Percentiles rank a stretch among this genome's conserved stretches.
These are phyloP conservation scores for Ptyas mucosa DNA, from an alignment of 2,113 vertebrate species.

Conservation along the genomic window DNA sequence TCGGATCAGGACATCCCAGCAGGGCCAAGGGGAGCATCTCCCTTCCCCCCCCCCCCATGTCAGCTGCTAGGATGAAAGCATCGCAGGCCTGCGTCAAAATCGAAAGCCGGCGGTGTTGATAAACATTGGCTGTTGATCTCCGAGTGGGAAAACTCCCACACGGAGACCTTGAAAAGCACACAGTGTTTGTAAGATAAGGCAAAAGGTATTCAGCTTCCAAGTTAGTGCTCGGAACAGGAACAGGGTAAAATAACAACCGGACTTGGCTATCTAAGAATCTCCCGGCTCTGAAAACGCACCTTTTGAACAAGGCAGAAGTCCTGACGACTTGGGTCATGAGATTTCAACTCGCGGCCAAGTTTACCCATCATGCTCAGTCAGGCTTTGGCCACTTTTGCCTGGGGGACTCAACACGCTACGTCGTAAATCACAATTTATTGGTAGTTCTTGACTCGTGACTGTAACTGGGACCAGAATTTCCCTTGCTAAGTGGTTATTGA, in stretches of 20 bases:
- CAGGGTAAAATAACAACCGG: neutral
- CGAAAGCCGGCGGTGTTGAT: neutral
- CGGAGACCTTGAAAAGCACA: neutral
- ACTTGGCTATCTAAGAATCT: neutral
- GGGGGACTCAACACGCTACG: neutral
- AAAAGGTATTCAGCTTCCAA: neutral
- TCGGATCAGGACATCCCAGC: neutral
- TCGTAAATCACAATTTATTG: neutral
- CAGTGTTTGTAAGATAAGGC: neutral
- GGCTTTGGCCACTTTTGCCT: neutral
- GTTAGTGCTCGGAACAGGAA: neutral
- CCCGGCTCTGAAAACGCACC: neutral
- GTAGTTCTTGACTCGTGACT: neutral
- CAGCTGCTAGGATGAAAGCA: neutral
- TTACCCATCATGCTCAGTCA: neutral
- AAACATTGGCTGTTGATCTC: neutral
- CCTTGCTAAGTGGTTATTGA: neutral
- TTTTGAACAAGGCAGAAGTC: neutral
- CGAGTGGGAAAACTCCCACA: neutral
- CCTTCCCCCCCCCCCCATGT: neutral
- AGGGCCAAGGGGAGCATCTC: neutral
- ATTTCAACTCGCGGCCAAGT: neutral
- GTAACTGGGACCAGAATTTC: neutral
- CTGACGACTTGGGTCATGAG: neutral
- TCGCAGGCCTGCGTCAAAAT: neutral